These are phyloP conservation scores for Dendrolimus houi DNA, from an alignment of 2,888 invertebrate species.

Conservation along the genomic window DNA sequence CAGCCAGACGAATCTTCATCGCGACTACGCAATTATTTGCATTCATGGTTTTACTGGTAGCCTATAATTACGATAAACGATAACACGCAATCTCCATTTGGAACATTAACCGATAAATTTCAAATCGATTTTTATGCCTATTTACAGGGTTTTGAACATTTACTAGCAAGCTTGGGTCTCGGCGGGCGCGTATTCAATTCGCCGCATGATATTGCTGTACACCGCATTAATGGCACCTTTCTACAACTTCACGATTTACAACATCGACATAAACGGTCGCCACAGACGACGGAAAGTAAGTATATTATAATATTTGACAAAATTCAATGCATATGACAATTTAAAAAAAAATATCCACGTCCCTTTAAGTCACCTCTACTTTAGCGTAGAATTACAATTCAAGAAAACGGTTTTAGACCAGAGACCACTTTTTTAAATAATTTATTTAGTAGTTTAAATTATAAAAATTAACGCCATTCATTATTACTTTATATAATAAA, in stretches of 20 bases:
- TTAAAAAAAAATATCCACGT: too few species aligned
- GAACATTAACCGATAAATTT: not conserved
- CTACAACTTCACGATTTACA: conserved; percentile 66
- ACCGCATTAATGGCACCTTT: conserved; percentile 71
- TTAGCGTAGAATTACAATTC: too few species aligned
- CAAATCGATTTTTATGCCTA: conserved; percentile 1
- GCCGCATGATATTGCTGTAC: conserved; percentile 67
- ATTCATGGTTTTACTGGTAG: not conserved
- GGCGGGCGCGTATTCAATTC: conserved; percentile 78
- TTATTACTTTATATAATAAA: too few species aligned
- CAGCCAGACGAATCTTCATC: not conserved
- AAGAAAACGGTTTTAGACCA: too few species aligned
- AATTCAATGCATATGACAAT: too few species aligned
- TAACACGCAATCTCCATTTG: not conserved
- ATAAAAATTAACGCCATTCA: too few species aligned
- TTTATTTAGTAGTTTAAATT: too few species aligned
- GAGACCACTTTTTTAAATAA: too few species aligned
- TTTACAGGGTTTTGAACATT: conserved; percentile 80
- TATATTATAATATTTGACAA: not conserved
- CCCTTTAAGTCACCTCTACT: too few species aligned
- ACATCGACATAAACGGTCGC: conserved; percentile 63
- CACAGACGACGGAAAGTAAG: conserved; percentile 23
- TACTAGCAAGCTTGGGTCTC: conserved; percentile 79
- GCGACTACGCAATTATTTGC: not conserved
- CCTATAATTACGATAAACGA: not conserved